A percentile compares a stretch with the other conserved stretches of the same genome.
phyloP scores from a whole-genome alignment of 1,140 invertebrate genomes.

The Ladona fulva region DNA sequence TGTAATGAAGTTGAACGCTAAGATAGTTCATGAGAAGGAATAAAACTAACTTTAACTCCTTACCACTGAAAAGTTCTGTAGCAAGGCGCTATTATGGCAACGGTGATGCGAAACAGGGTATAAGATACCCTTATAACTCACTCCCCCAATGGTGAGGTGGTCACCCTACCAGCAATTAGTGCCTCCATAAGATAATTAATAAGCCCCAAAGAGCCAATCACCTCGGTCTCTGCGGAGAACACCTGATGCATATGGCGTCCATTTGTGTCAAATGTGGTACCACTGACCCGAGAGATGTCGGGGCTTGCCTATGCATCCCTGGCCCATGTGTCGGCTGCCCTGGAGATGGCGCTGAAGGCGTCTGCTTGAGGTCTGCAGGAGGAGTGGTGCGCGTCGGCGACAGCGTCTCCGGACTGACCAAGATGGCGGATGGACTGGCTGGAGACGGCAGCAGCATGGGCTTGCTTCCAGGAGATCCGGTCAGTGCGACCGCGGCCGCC shows the following conservation, averaged over 20 bases:
- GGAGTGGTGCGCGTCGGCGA: conserved; percentile 32
- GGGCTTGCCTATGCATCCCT: conserved; percentile 32
- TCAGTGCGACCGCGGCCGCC: neutral
- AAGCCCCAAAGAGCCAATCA: neutral
- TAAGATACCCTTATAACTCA: too few relatives aligned
- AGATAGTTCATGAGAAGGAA: too few relatives aligned
- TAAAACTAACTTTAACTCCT: too few relatives aligned
- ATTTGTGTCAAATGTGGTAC: conserved; percentile 35
- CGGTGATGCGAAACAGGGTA: too few relatives aligned
- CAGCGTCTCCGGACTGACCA: conserved; percentile 61
- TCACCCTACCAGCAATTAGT: too few relatives aligned
- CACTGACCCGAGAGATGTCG: conserved; percentile 37
- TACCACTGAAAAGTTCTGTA: too few relatives aligned
- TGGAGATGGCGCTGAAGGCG: neutral
- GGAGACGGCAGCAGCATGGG: conserved; percentile 50
- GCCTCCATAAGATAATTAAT: too few relatives aligned
- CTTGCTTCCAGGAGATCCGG: conserved; percentile 14
- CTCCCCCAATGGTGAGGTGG: too few relatives aligned
- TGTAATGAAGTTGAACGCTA: too few relatives aligned
- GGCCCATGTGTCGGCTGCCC: neutral
- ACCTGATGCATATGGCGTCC: conserved; percentile 28
- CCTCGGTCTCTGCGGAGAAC: neutral
- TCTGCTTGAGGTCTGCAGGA: neutral
- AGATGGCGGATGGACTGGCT: conserved; percentile 55
- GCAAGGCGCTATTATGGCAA: too few relatives aligned